Evolutionary conservation across 2,797 vertebrate species (phyloP).

Genomic region (Danio tinwini): DNA sequence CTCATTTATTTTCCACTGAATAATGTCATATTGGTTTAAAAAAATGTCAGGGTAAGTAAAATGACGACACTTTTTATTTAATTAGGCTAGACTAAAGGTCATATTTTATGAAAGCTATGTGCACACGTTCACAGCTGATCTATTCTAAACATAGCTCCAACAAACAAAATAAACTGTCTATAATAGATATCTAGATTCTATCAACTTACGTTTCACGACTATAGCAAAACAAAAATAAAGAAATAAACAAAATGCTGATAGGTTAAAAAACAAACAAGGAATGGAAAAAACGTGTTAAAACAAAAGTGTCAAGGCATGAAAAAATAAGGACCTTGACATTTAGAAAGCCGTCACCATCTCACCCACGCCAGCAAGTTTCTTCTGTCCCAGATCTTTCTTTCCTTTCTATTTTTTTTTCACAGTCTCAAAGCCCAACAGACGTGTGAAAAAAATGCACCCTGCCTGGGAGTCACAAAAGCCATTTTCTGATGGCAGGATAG

Average conservation of each 20-base stretch:
- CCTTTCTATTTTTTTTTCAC: not conserved
- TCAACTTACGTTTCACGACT: not conserved
- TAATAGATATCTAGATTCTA: not conserved
- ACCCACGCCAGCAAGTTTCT: constrained; percentile 46
- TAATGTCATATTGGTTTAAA: not conserved
- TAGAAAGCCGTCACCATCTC: constrained; percentile 51
- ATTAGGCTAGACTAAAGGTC: not conserved
- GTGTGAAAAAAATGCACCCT: constrained; percentile 44
- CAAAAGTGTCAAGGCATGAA: constrained; percentile 37
- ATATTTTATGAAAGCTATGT: not conserved
- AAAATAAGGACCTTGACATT: constrained; percentile 59
- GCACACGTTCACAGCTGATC: not conserved
- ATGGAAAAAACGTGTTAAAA: constrained; percentile 27
- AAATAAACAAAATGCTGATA: constrained; percentile 37
- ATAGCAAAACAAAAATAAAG: not conserved
- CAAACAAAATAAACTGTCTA: too few species aligned
- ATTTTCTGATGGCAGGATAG: constrained; percentile 58
- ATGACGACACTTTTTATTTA: not conserved
- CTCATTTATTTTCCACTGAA: not conserved
- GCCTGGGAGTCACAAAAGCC: constrained; percentile 53
- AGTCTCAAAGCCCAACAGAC: constrained; percentile 34
- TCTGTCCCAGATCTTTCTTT: constrained; percentile 43
- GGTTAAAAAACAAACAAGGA: not conserved
- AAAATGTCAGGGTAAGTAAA: not conserved
- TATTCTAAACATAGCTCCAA: too few species aligned